phyloP scores from a whole-genome alignment of 2,888 invertebrate genomes.

The Ferrisia virgata region DNA sequence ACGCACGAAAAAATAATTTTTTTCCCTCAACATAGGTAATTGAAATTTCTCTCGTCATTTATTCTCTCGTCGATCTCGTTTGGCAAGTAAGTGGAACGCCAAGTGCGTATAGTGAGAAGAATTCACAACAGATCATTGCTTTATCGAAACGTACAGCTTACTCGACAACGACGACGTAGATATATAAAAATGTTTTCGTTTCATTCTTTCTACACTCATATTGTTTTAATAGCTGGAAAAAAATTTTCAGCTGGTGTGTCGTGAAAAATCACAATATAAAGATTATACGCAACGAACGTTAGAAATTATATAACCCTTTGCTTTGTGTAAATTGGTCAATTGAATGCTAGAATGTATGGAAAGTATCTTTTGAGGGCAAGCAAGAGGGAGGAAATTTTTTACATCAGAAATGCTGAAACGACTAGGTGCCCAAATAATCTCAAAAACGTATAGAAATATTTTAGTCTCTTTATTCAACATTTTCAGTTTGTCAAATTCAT shows the following conservation, averaged over 20 bases:
- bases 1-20: not conserved
- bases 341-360: too few species aligned
- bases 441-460: too few species aligned
- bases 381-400: too few species aligned
- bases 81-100: not conserved
- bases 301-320: too few species aligned
- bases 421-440: too few species aligned
- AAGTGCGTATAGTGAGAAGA: not conserved
- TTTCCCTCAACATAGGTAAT: not conserved
- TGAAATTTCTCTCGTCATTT: not conserved
- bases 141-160: not conserved
- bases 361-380: too few species aligned
- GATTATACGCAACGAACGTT: too few species aligned
- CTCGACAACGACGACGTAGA: not conserved
- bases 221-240: not conserved
- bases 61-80: not conserved
- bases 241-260: not conserved
- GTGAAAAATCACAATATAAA: not conserved
- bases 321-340: too few species aligned
- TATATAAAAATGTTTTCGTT: not conserved
- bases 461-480: too few species aligned
- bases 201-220: not conserved
- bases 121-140: not conserved
- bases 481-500: too few species aligned
- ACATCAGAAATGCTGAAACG: too few species aligned